Conservation (phyloP, 2,888 invertebrate genomes). For the Cataglyphis albicans region DNA sequence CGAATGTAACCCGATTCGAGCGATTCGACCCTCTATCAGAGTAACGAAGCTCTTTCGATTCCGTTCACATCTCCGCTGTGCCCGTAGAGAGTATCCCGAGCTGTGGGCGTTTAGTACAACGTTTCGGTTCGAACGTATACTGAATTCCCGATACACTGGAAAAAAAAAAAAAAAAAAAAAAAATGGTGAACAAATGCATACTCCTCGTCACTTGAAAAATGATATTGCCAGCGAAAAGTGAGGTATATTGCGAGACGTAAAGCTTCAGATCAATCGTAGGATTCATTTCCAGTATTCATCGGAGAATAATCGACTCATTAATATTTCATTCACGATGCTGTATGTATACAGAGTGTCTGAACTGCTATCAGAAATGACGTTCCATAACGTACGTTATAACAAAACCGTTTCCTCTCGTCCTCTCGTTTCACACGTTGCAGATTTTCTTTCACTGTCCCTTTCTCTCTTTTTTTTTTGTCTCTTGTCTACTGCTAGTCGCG, state of each 20-base stretch:
- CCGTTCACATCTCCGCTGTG: conserved; percentile 60
- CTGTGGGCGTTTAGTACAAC: conserved; percentile 50
- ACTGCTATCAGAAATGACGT: conserved; percentile 19
- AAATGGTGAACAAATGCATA: conserved; percentile 2
- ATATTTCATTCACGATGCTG: background rate
- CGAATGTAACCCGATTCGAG: conserved; percentile 49
- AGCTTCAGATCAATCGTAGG: background rate
- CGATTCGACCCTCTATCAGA: conserved; percentile 46
- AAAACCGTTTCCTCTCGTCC: background rate
- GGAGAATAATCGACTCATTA: background rate
- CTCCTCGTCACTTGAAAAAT: background rate
- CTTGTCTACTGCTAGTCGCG: conserved; percentile 58
- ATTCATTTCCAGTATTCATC: background rate
- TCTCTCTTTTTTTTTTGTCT: conserved; percentile 34
- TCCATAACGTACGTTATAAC: background rate
- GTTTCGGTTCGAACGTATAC: conserved; percentile 49
- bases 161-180: background rate
- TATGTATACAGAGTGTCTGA: background rate
- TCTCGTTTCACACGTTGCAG: background rate
- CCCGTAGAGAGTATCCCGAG: conserved; percentile 43
- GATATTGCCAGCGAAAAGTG: background rate
- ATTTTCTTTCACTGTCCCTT: conserved; percentile 9
- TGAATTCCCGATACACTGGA: conserved; percentile 47
- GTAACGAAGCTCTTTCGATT: conserved; percentile 72
- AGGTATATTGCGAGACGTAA: background rate